Percentiles rank a stretch among this genome's conserved stretches.
These are phyloP conservation scores for Orthonyx spaldingii DNA, from an alignment of 2,113 vertebrate species.

Conservation along the genomic window DNA sequence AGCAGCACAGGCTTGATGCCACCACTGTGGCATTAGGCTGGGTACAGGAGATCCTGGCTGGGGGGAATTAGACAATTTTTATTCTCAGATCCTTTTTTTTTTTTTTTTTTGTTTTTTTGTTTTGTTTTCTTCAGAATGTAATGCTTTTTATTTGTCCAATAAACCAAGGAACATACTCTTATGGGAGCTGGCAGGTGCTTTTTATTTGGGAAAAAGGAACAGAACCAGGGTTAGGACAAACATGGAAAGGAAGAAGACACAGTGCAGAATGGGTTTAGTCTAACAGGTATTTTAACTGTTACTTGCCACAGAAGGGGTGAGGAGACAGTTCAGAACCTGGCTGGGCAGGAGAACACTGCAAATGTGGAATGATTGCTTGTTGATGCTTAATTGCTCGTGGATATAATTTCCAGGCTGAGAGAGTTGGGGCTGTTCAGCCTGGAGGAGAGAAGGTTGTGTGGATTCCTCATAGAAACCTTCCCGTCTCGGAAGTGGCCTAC, in stretches of 20 bases:
- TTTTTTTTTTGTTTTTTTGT: background rate
- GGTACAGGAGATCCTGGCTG: background rate
- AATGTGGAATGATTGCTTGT: background rate
- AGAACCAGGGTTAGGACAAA: background rate
- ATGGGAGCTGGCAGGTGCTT: background rate
- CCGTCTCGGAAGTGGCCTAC: too few species aligned
- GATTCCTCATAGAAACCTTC: too few species aligned
- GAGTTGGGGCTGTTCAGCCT: too few species aligned
- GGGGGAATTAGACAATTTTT: background rate
- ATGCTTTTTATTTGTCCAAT: constrained; percentile 26
- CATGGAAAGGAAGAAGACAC: background rate
- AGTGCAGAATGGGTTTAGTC: accelerated
- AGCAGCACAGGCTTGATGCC: background rate
- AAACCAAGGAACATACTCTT: background rate
- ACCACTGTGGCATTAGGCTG: background rate
- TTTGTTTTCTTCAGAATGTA: background rate
- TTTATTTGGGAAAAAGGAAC: background rate
- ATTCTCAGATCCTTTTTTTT: background rate
- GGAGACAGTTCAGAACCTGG: background rate
- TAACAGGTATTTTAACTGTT: background rate
- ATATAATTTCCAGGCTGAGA: background rate
- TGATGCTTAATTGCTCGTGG: background rate
- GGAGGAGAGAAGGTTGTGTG: background rate
- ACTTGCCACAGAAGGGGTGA: background rate
- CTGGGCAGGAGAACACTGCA: background rate